These are phyloP conservation scores for Rhyacophila brunnea DNA, from an alignment of 1,140 invertebrate species.

Conservation along the genomic window DNA sequence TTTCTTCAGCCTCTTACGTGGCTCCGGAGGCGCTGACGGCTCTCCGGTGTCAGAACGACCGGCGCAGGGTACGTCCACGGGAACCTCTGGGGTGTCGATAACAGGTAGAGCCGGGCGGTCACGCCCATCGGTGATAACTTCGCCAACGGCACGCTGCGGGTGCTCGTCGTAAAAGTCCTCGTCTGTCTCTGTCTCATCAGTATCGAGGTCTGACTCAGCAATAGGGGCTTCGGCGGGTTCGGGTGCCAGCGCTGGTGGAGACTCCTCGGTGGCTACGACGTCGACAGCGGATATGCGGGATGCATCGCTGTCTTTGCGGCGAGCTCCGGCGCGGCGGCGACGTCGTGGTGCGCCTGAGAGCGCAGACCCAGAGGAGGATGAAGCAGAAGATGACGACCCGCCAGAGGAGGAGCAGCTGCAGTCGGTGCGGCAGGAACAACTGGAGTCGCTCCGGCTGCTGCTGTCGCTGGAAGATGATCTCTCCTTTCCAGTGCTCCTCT, in stretches of 20 bases:
- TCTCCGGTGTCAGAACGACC: constrained; percentile 51
- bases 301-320: constrained; percentile 50
- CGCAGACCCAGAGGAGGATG: constrained; percentile 63
- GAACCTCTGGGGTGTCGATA: constrained; percentile 58
- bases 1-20: constrained; percentile 44
- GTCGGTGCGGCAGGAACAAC: constrained; percentile 75
- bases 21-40: constrained; percentile 59
- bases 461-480: constrained; percentile 66
- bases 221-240: constrained; percentile 56
- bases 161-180: constrained; percentile 84
- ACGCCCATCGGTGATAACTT: constrained; percentile 69
- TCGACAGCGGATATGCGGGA: constrained; percentile 47
- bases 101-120: constrained; percentile 64
- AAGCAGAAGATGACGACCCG: constrained; percentile 66
- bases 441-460: constrained; percentile 72
- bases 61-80: constrained; percentile 55
- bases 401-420: constrained; percentile 73
- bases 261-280: constrained; percentile 52
- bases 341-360: constrained; percentile 49
- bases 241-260: constrained; percentile 42
- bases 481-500: constrained; percentile 43
- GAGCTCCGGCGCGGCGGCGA: constrained; percentile 47
- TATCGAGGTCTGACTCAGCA: constrained; percentile 78
- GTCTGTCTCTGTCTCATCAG: constrained; percentile 78
- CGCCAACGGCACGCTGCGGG: constrained; percentile 69